phyloP scores from a whole-genome alignment of 92 coral and sea anemone species.

The Meandrina meandrites region DNA sequence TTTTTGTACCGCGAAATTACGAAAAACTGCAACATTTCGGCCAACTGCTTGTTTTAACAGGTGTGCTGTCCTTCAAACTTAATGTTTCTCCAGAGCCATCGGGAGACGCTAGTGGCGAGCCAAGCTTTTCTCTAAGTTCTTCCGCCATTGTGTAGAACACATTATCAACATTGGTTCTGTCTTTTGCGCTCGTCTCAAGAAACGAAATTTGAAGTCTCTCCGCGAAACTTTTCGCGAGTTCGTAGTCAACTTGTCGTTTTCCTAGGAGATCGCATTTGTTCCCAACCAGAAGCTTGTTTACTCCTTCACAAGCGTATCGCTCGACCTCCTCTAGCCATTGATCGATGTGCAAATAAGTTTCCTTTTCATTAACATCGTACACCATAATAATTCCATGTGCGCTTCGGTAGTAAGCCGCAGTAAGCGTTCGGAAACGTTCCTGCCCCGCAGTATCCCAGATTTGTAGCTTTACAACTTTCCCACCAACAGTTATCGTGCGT shows the following conservation, averaged over 20 bases:
- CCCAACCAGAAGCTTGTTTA: constrained; percentile 86
- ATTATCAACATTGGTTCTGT: constrained; percentile 86
- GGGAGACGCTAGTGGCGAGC: constrained; percentile 80
- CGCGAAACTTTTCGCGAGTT: constrained; percentile 81
- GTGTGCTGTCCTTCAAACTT: constrained; percentile 47
- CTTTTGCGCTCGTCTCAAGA: constrained; percentile 97
- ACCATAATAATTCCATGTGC: constrained; percentile 96
- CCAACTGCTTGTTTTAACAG: constrained; percentile 47
- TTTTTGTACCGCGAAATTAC: background rate
- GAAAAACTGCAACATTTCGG: constrained; percentile 63
- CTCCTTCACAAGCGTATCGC: constrained; percentile 88
- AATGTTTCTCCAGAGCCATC: constrained; percentile 41
- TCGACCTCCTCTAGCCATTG: constrained; percentile 91
- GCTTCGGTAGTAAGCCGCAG: constrained; percentile 97
- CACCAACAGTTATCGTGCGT: constrained; percentile 82
- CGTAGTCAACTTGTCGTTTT: constrained; percentile 83
- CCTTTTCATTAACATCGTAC: constrained; percentile 92
- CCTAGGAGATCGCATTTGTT: constrained; percentile 91
- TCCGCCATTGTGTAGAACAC: constrained; percentile 95
- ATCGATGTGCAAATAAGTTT: constrained; percentile 79
- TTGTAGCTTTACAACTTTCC: constrained; percentile 84
- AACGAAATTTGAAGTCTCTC: constrained; percentile 84
- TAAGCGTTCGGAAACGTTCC: constrained; percentile 93
- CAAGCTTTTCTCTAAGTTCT: constrained; percentile 84
- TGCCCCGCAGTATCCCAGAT: constrained; percentile 99